Base-by-base conservation (phyloP, 2,797 vertebrate genomes). In the Crocodylus rhombifer region DNA sequence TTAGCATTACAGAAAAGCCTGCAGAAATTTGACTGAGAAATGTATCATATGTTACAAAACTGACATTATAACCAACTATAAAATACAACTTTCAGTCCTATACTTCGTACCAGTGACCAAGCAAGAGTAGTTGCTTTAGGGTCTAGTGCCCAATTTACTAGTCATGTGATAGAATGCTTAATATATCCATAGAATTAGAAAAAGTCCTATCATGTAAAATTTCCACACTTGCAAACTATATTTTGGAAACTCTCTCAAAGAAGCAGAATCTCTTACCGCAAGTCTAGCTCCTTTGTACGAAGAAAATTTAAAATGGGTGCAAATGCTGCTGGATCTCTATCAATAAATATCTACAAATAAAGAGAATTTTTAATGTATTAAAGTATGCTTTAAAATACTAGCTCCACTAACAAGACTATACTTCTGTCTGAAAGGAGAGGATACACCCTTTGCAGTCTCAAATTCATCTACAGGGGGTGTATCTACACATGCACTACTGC, bases 301-400 rank as follows among this genome's bases (percentile, higher is more conserved):
- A 99, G 99, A 97, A 99, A 99, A 98, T 99, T 99, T 97, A 99
- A 97, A 97, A 99, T 99, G 78, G 99, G 99, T 95, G 99, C 99
- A 98, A 99, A 99, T 56, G 99, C 99, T 95, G 99, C 98, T 6
- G 99, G 99, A 96, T 99, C 99, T 97, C 99, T 98, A 97, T 99
- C 99, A 97, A 99, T 99, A 98, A 99, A 99, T 98, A 99, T 99
- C 99, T 99, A 96, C 28, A 97, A 97, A 94, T 58, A 94, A 96
- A 84, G 92, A 89, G 1, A 33, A 84, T 1, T 55, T 84, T 85
- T 63, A 87, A 57, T 56, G 25, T 65, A 82, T 77, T 75, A 30
- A 85, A 67, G 56, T 74, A 26, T 42, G 28, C 65, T 87, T 87
- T 76, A 36, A 30, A 33, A 5, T n/a, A 56, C 26, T 9, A 56